Evolutionary conservation across 2,113 vertebrate species (phyloP).

Genomic region (Peromyscus maniculatus): DNA sequence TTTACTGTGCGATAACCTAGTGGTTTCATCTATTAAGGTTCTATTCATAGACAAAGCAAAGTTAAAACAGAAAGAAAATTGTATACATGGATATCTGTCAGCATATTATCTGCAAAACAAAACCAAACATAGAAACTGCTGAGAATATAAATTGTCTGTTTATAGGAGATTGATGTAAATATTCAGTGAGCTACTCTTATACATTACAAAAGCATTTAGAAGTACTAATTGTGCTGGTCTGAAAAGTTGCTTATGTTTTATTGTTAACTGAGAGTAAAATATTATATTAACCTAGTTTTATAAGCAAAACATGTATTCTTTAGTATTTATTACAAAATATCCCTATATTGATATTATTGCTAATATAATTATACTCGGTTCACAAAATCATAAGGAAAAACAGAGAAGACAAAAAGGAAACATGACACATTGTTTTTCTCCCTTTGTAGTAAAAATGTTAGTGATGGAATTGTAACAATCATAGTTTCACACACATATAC

Average conservation of each 20-base stretch:
- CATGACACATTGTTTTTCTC: not conserved
- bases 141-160: not conserved
- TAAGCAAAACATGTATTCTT: not conserved
- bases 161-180: not conserved
- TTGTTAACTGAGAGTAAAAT: not conserved
- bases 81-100: not conserved
- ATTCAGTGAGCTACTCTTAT: not conserved
- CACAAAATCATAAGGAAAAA: not conserved
- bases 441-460: not conserved
- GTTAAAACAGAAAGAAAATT: conserved; percentile 26
- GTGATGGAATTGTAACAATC: not conserved
- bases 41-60: conserved; percentile 1
- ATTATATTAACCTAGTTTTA: not conserved
- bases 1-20: not conserved
- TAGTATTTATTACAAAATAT: not conserved
- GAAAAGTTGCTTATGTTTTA: not conserved
- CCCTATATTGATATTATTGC: not conserved
- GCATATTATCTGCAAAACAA: not conserved
- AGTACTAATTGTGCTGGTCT: not conserved
- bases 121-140: not conserved
- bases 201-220: not conserved
- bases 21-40: not conserved
- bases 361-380: not conserved
- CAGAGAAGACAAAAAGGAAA: not conserved
- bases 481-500: not conserved